These are phyloP conservation scores for Bombyx huttoni DNA, from an alignment of 2,888 invertebrate species.

Conservation along the genomic window DNA sequence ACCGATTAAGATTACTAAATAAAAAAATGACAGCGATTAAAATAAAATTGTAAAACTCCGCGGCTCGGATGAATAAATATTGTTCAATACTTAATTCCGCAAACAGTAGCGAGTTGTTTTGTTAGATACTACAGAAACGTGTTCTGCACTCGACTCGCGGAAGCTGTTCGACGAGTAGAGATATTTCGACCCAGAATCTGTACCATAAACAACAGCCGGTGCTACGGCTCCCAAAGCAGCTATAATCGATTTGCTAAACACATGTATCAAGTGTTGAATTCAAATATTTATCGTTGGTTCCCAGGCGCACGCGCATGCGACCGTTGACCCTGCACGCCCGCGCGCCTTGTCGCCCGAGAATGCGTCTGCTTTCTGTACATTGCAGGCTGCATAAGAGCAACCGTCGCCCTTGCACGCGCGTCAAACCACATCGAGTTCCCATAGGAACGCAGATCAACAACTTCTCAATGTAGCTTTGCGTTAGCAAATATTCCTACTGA, in stretches of 20 bases:
- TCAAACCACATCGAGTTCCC: slow-evolving; percentile 31
- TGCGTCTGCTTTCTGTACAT: slow-evolving; percentile 45
- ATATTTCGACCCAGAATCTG: slow-evolving; percentile 25
- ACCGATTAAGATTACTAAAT: too few species aligned
- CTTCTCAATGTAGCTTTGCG: too few species aligned
- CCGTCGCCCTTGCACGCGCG: slow-evolving; percentile 26
- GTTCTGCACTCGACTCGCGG: not conserved
- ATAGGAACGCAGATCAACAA: slow-evolving; percentile 11
- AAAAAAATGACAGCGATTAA: too few species aligned
- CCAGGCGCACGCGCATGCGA: slow-evolving; percentile 55
- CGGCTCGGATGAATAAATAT: not conserved
- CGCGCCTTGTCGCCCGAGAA: slow-evolving; percentile 28
- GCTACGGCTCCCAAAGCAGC: slow-evolving; percentile 33
- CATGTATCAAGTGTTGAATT: slow-evolving; percentile 69
- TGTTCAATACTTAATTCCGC: not conserved
- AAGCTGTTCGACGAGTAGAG: slow-evolving; percentile 1
- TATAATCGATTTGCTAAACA: slow-evolving; percentile 66
- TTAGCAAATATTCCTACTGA: not conserved
- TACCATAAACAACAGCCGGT: slow-evolving; percentile 33
- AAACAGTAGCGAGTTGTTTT: not conserved
- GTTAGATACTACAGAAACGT: not conserved
- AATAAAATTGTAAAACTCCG: too few species aligned
- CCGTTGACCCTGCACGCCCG: slow-evolving; percentile 61
- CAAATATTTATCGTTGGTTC: slow-evolving; percentile 69
- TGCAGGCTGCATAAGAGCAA: slow-evolving; percentile 26